phyloP scores from a whole-genome alignment of 2,888 invertebrate species.

The Imbricaverruca yamaguchii region DNA sequence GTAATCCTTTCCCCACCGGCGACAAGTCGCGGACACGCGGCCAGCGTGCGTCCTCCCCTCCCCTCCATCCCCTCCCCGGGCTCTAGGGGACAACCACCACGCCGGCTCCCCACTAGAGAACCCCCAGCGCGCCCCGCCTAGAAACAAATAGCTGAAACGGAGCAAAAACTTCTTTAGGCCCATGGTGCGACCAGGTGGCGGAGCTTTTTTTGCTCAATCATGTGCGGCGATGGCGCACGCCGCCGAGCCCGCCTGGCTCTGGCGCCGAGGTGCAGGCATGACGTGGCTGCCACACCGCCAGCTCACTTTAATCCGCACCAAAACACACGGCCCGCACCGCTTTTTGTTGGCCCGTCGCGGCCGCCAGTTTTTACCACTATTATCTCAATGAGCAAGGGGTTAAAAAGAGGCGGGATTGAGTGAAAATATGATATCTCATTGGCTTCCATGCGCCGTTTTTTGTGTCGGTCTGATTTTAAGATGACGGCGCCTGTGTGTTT shows the following conservation, averaged over 20 bases:
- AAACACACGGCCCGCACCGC: conserved; percentile 3
- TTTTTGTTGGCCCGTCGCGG: not conserved
- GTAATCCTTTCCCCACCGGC: conserved; percentile 12
- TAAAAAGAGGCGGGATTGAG: conserved; percentile 22
- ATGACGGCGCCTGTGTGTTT: conserved; percentile 20
- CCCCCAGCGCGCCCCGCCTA: not conserved
- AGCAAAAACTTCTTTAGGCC: conserved; percentile 18
- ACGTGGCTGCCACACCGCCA: not conserved
- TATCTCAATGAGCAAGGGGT: conserved; percentile 21
- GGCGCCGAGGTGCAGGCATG: not conserved
- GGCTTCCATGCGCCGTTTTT: conserved; percentile 20
- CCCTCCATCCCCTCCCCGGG: not conserved
- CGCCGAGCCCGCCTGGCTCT: not conserved
- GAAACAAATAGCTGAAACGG: conserved; percentile 16
- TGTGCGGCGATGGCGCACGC: not conserved
- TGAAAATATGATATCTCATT: conserved; percentile 22
- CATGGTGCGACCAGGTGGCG: conserved; percentile 1
- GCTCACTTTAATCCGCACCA: not conserved
- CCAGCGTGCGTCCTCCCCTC: not conserved
- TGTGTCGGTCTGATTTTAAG: not conserved
- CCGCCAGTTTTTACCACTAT: conserved; percentile 19
- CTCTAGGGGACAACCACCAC: not conserved
- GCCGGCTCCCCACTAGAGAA: not conserved
- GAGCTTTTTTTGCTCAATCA: conserved; percentile 10
- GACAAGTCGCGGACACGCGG: not conserved